Evolutionary conservation across 2,797 vertebrate species (phyloP), one percentile per base, ranked within the genome.

Genomic region (Echiichthys vipera): DNA sequence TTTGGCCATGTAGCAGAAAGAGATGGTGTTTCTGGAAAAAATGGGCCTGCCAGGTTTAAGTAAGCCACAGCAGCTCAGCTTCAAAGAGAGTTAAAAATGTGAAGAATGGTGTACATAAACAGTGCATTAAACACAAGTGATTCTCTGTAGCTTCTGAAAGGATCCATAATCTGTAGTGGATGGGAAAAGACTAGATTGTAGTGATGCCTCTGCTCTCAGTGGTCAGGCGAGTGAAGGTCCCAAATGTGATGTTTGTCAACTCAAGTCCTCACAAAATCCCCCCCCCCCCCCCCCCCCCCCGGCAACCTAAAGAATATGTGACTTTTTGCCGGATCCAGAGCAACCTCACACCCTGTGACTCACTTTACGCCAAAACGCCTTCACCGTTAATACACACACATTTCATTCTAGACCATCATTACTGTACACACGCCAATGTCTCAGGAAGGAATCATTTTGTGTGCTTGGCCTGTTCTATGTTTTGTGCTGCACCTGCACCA

Each of bases 371-470:
- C 91, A 89, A 91, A 91, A 91, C 86, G 89, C 91, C 91, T 93
- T 91, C 90, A 94, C 87, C 70, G 79, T 75, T 74, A 81, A 77
- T 77, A 88, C 74, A 67, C 74, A 67, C 74, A 62, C 68, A 54
- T 83, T 40, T 51, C 82, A 81, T 78, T n/a, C 81, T 58, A 83
- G 85, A 91, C 90, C 89, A 82, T 80, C 78, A 43, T 91, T 90
- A 93, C 91, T 92, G 90, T 92, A 91, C 83, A 88, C 89, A 80
- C 72, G 82, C 90, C 89, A 88, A 92, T 86, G 92, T 93, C 93
- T 93, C 92, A 93, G 92, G 93, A 93, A 94, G 91, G 89, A 94
- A 93, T 91, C 91, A 92, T 93, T 91, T 82, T 91, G 89, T 92
- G 87, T 93, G 88, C 92, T 92, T 86, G 84, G 88, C 90, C 90